Base-by-base conservation (phyloP, 2,888 invertebrate species). In the Heliothis peltigera region DNA sequence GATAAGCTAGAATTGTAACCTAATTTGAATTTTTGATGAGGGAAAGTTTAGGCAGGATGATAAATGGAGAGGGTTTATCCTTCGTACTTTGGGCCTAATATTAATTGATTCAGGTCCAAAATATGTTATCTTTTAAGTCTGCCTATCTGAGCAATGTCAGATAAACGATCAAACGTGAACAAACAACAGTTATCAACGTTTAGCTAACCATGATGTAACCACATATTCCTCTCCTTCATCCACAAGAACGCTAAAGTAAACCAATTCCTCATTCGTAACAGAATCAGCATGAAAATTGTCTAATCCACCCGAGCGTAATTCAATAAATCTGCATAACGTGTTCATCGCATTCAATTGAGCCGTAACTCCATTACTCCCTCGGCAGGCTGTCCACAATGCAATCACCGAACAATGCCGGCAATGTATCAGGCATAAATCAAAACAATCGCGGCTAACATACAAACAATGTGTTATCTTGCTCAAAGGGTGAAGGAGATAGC, bases 401-500 rank as follows among this genome's bases (percentile, higher is more conserved):
- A 70, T 70, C 68, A 66, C 18, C 3, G 15, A 70, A 80, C 81
- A 74, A 79, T 78, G 54, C 53, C 22, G 19, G 65, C 68, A 70
- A 80, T 77, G 79, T 77, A 80, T 79, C 68, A 69, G 49, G 55
- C 59, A 55, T 64, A 48, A 74, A 63, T 74, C 66, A 64, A 64
- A 74, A 79, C 71, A 70, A 63, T 69, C 54, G 57, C 56, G 64
- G 15, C 42, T 59, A 55, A 60, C 44, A 43, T 25, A 18, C 53
- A 67, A 60, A 80, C 79, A 78, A 69, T 70, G 65, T 68, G 74
- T 57, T 80, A 80, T 80, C 80, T 77, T 39, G 70, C 54, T 61
- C 59, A 58, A 65, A 69, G 65, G 72, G 53, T 56, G 64, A 62
- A 75, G 42, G 51, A 74, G 75, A 78, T 68, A 58, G 52, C 25